These are phyloP conservation scores for Callimorpha dominula DNA, from an alignment of 2,888 invertebrate species.

Conservation along the genomic window DNA sequence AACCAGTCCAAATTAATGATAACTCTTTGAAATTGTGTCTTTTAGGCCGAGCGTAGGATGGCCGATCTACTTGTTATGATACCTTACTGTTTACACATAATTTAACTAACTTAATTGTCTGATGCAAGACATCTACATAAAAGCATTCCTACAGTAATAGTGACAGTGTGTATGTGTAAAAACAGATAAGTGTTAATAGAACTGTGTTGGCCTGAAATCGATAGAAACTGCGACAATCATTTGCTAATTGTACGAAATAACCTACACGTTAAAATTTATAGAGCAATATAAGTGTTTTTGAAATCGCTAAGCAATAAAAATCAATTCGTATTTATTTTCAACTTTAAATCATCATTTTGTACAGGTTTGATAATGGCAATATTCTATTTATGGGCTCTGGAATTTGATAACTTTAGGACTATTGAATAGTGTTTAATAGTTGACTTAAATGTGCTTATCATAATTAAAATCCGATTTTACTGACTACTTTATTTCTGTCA, in stretches of 20 bases:
- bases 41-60: slow-evolving; percentile 41
- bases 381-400: neutral
- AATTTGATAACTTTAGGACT: neutral
- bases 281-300: slow-evolving; percentile 1
- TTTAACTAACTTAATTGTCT: slow-evolving; percentile 43
- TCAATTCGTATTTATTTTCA: neutral
- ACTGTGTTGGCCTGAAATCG: neutral
- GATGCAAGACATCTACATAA: neutral
- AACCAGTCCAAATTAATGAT: slow-evolving; percentile 81
- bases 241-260: slow-evolving; percentile 16
- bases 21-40: slow-evolving; percentile 64
- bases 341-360: slow-evolving; percentile 3
- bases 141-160: neutral
- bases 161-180: neutral
- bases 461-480: neutral
- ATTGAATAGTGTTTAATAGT: neutral
- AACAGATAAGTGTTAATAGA: slow-evolving; percentile 4
- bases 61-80: slow-evolving; percentile 36
- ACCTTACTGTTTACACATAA: slow-evolving; percentile 42
- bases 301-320: neutral
- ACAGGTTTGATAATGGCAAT: neutral
- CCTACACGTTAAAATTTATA: slow-evolving; percentile 25
- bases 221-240: slow-evolving; percentile 13
- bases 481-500: neutral
- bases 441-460: neutral